A percentile compares a stretch with the other conserved stretches of the same genome.
Evolutionary conservation across 2,113 vertebrate genomes (phyloP).

Genomic region (Psittacus erithacus): DNA sequence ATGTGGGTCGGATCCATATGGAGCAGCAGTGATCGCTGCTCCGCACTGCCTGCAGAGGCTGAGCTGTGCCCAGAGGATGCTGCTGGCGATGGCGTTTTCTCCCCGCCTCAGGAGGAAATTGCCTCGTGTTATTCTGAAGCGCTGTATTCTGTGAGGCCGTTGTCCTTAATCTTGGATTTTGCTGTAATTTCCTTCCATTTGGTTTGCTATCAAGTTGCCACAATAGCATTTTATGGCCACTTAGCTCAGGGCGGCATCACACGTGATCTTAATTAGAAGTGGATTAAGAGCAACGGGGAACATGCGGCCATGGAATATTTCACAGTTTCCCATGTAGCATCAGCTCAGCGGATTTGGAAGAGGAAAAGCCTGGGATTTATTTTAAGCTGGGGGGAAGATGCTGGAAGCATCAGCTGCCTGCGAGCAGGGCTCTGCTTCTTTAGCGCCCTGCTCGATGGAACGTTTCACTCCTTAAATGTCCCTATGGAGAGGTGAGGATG

Average conservation of each 20-base stretch:
- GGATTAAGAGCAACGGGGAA: constrained; percentile 17
- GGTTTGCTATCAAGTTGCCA: not conserved
- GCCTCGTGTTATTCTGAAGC: not conserved
- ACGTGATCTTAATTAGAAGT: constrained; percentile 6
- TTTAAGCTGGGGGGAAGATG: not conserved
- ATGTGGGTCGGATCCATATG: not conserved
- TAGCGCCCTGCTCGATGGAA: not conserved
- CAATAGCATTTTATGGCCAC: not conserved
- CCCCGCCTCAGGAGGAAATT: not conserved
- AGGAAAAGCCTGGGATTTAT: constrained; percentile 13
- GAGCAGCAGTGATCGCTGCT: not conserved
- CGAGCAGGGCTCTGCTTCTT: not conserved
- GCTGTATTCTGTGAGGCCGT: not conserved
- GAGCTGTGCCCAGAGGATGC: not conserved
- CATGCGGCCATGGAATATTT: not conserved
- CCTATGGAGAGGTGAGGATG: not conserved
- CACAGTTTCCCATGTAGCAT: not conserved
- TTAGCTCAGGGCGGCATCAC: not conserved
- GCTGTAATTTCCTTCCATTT: constrained; percentile 10
- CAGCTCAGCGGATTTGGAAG: not conserved
- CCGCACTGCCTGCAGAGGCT: not conserved
- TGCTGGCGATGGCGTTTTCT: not conserved
- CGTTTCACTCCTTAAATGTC: not conserved
- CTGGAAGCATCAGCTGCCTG: not conserved
- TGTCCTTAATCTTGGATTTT: constrained; percentile 11